Evolutionary conservation across 2,797 vertebrate genomes (phyloP).

Genomic region (Poecilia gillii): DNA sequence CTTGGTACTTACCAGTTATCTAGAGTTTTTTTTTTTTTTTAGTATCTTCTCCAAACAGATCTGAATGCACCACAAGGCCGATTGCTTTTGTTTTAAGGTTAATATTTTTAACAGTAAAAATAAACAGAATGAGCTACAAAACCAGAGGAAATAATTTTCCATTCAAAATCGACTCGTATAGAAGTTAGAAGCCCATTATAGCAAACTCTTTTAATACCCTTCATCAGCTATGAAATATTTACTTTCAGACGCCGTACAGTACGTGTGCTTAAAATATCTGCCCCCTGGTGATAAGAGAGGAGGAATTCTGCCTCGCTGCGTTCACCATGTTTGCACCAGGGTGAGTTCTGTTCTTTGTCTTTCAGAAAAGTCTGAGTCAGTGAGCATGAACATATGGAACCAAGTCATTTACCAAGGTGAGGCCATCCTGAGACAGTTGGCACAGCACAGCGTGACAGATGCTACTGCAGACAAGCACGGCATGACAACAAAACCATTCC

Average conservation of each 20-base stretch:
- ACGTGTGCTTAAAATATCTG: slow-evolving; percentile 38
- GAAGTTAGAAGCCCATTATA: slow-evolving; percentile 12
- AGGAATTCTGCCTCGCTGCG: slow-evolving; percentile 25
- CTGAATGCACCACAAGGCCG: not conserved
- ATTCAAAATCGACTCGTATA: not conserved
- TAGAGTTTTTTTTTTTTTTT: not conserved
- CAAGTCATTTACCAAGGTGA: slow-evolving; percentile 61
- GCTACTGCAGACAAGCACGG: slow-evolving; percentile 50
- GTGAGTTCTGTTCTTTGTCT: slow-evolving; percentile 36
- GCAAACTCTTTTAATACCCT: slow-evolving; percentile 12
- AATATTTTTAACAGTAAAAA: not conserved
- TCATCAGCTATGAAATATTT: slow-evolving; percentile 13
- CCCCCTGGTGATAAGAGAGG: slow-evolving; percentile 7
- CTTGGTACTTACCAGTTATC: not conserved
- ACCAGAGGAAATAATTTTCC: not conserved
- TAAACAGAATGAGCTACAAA: not conserved
- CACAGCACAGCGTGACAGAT: slow-evolving; percentile 63
- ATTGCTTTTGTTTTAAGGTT: slow-evolving; percentile 7
- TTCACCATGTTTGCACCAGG: slow-evolving; percentile 17
- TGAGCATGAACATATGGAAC: slow-evolving; percentile 67
- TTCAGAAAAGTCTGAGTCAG: slow-evolving; percentile 55
- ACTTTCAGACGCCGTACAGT: slow-evolving; percentile 10
- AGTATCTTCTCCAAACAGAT: too few species aligned
- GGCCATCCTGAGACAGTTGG: slow-evolving; percentile 67
- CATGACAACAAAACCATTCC: slow-evolving; percentile 55